A percentile compares a stretch with the other conserved stretches of the same genome.
Conservation (phyloP, 2,888 invertebrate genomes). For the Chymomyza amoena region DNA sequence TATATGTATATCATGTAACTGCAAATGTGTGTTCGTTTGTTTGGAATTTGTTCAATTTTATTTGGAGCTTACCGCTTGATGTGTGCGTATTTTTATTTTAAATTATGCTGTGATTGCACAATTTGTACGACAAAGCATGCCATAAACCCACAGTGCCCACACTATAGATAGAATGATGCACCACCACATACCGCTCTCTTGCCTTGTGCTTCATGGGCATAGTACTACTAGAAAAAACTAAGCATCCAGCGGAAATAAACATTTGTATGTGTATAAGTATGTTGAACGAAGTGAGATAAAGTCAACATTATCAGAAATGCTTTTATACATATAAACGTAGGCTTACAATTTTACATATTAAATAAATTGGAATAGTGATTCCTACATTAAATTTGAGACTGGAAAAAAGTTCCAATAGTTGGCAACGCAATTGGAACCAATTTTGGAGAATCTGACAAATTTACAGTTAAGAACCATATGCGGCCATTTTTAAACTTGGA, state of each 20-base stretch:
- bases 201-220: background rate
- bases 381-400: too few relatives aligned
- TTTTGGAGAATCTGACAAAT: too few relatives aligned
- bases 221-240: background rate
- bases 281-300: background rate
- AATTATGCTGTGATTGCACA: conserved; percentile 13
- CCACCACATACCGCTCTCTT: too few relatives aligned
- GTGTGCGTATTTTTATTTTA: conserved; percentile 15
- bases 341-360: too few relatives aligned
- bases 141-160: background rate
- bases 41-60: conserved; percentile 20
- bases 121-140: background rate
- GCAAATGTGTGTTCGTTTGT: background rate
- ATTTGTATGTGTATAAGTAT: background rate
- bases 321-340: too few relatives aligned
- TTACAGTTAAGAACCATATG: too few relatives aligned
- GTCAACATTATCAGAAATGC: background rate
- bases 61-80: conserved; percentile 5
- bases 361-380: too few relatives aligned
- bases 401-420: too few relatives aligned
- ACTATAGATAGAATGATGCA: too few relatives aligned
- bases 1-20: background rate
- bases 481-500: too few relatives aligned
- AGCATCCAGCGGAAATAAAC: conserved; percentile 3
- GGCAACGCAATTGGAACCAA: too few relatives aligned